Evolutionary conservation across 2,888 invertebrate genomes (phyloP), one percentile per base, ranked within the genome.

Genomic region (Auanema sp.): DNA sequence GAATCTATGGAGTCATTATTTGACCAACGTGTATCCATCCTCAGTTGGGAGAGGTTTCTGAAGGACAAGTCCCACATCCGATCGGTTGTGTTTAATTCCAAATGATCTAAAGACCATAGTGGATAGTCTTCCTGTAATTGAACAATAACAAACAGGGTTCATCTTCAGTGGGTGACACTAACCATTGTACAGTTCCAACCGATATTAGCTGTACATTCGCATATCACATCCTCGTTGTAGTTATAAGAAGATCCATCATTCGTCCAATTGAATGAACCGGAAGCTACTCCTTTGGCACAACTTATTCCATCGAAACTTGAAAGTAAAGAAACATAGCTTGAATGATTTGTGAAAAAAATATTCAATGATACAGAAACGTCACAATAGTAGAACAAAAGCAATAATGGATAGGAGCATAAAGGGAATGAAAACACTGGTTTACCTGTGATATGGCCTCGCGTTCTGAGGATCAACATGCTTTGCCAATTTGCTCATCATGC

Each of bases 181-280:
- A 65, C 66, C 64, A 67, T 54, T 2, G 79, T 75, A 54, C 80
- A 80, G 57, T 77, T 76, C 80, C 80, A 80, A 16, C 72, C 75
- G 18, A 60, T 60, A 12, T 69, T 65, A 10, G 55, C 50, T 3
- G 62, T 47, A 60, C 77, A 77, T 43, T 65, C 75, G 50, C 79
- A 80, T 1, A 42, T 57, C 8, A 74, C 51, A 11, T 68, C 64
- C 11, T 66, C 72, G 50, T 77, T 79, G 61, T 79, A 79, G 10
- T 65, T 52, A 33, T 33, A 33, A 33, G 33, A 33, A 5, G 33
- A 33, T 33, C 33, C 33, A 33, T 8, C 8, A 33, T 33, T 33
- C 33, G 33, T 33, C 33, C 33, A 33, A 8, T 33, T 33, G 33
- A 33, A 33, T 5, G 33, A 33, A 5, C 33, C 33, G 8, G 33